These are phyloP conservation scores for Pantala flavescens DNA, from an alignment of 1,140 invertebrate genomes.

Conservation along the genomic window DNA sequence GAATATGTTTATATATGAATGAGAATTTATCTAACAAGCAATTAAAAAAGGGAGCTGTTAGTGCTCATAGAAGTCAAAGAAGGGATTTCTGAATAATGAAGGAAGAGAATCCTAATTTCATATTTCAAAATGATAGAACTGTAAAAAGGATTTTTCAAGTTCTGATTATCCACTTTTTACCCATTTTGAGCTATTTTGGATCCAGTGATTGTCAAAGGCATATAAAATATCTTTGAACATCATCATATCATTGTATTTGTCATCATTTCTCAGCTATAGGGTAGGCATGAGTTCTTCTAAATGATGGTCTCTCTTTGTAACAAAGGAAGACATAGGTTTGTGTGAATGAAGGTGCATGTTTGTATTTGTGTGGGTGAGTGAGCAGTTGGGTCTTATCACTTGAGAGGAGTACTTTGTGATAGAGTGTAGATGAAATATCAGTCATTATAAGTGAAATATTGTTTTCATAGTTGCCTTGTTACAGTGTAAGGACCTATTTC, in stretches of 20 bases:
- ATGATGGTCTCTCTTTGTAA: constrained; percentile 11
- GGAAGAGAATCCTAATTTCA: not conserved
- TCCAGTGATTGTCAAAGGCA: not conserved
- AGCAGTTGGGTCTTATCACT: not conserved
- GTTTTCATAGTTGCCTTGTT: constrained; percentile 23
- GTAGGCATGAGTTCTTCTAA: constrained; percentile 8
- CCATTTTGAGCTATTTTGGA: constrained; percentile 12
- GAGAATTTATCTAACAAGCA: not conserved
- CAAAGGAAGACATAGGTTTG: not conserved
- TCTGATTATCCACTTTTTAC: constrained; percentile 1
- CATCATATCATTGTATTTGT: constrained; percentile 12
- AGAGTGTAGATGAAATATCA: constrained; percentile 19
- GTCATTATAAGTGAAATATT: constrained; percentile 21
- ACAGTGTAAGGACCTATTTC: constrained; percentile 22
- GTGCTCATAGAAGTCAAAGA: not conserved
- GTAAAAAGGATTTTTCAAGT: not conserved
- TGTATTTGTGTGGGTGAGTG: not conserved
- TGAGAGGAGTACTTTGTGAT: constrained; percentile 21
- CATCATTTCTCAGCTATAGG: constrained; percentile 5
- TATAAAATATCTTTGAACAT: not conserved
- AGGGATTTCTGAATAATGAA: not conserved
- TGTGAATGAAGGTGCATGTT: not conserved
- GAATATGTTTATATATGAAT: not conserved
- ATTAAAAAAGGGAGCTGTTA: not conserved
- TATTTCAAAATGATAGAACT: not conserved